Conservation (phyloP, 1,140 invertebrate genomes). For the Drosophila melanogaster region DNA sequence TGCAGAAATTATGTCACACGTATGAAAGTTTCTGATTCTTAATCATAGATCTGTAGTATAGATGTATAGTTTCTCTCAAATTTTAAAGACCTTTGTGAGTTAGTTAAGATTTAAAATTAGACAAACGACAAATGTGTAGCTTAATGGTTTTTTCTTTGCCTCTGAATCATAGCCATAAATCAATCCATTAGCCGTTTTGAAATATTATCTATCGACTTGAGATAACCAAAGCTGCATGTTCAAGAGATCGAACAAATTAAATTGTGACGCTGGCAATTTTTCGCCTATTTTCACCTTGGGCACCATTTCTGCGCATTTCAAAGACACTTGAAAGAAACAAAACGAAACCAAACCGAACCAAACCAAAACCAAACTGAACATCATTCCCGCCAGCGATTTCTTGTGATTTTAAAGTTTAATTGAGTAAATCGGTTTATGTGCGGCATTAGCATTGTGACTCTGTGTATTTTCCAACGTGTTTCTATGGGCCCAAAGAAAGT, state of each 20-base stretch:
- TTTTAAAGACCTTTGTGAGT: not conserved
- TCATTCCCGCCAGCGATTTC: conserved; percentile 21
- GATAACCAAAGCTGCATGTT: conserved; percentile 59
- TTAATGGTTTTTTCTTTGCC: conserved; percentile 14
- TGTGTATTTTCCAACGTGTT: conserved; percentile 5
- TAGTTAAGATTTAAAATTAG: conserved; percentile 4
- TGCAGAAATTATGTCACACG: not conserved
- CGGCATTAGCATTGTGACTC: conserved; percentile 63
- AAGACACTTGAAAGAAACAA: conserved; percentile 24
- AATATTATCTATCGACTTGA: conserved; percentile 18
- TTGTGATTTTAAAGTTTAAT: conserved; percentile 72
- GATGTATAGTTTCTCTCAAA: no score
- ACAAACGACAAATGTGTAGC: conserved; percentile 1
- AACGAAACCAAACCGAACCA: conserved; percentile 26
- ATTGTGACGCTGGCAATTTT: conserved; percentile 56
- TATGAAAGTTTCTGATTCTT: not conserved
- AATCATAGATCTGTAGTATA: no score
- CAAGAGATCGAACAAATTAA: conserved; percentile 56
- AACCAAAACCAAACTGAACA: conserved; percentile 15
- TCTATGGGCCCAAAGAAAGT: conserved; percentile 65
- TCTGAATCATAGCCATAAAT: not conserved
- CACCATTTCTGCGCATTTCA: conserved; percentile 2
- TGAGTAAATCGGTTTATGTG: conserved; percentile 81
- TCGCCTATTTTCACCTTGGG: conserved; percentile 24
- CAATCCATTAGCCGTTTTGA: conserved; percentile 23